Percentiles rank a stretch among this genome's conserved stretches.
Evolutionary conservation across 2,113 vertebrate species (phyloP).

Genomic region (Eolophus roseicapilla): DNA sequence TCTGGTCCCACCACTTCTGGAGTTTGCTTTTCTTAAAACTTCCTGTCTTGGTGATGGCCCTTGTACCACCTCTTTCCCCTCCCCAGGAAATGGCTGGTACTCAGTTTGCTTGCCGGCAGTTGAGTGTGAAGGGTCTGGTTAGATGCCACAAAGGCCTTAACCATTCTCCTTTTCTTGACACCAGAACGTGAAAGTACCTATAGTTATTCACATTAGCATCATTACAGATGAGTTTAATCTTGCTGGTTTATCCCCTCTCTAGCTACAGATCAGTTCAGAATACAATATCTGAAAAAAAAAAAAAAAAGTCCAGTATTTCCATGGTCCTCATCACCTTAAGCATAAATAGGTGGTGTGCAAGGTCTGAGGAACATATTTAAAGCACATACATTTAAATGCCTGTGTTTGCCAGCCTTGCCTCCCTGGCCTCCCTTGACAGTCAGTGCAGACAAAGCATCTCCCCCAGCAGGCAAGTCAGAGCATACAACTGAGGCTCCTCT

Average conservation of each 20-base stretch:
- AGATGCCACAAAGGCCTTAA: neutral
- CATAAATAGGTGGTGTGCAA: neutral
- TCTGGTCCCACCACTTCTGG: neutral
- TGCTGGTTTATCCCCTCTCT: neutral
- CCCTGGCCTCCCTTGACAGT: neutral
- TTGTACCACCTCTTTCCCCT: neutral
- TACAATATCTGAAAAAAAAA: neutral
- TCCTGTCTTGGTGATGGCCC: neutral
- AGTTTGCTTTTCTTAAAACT: neutral
- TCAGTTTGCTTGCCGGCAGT: neutral
- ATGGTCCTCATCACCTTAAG: neutral
- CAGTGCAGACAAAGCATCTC: constrained; percentile 33
- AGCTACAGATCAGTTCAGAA: neutral
- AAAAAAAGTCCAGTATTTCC: neutral
- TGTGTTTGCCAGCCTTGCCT: constrained; percentile 6
- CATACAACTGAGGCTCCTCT: neutral
- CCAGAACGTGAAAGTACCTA: neutral
- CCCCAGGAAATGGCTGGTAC: accelerated
- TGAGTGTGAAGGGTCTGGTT: neutral
- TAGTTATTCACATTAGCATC: neutral
- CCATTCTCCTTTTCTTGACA: neutral
- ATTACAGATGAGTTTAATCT: neutral
- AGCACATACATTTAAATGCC: neutral
- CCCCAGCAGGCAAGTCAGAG: neutral
- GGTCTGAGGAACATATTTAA: neutral